Percentiles rank a stretch among this genome's conserved stretches.
phyloP scores from a whole-genome alignment of 1,140 invertebrate genomes.

The Bombus waltoni region DNA sequence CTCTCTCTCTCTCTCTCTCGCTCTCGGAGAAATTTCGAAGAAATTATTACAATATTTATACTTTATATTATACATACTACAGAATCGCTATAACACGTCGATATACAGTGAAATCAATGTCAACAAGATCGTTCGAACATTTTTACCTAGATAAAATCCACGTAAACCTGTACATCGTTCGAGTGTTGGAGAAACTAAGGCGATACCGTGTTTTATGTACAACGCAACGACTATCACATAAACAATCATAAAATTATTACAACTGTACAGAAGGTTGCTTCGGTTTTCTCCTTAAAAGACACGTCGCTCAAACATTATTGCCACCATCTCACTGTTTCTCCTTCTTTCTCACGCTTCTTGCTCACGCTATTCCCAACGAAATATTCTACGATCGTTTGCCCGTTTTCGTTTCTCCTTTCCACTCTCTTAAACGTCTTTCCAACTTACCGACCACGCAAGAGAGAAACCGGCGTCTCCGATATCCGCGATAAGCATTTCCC shows the following conservation, averaged over 20 bases:
- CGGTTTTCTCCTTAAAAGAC: constrained; percentile 11
- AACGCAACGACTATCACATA: constrained; percentile 5
- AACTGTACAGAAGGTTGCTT: constrained; percentile 28
- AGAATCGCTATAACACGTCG: constrained; percentile 12
- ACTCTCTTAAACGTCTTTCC: background rate
- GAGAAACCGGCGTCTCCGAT: constrained; percentile 5
- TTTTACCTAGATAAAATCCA: background rate
- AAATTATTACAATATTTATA: constrained; percentile 23
- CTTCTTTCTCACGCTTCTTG: background rate
- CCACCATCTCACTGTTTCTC: background rate
- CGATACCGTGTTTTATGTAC: constrained; percentile 18
- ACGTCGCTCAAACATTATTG: background rate
- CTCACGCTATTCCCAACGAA: background rate
- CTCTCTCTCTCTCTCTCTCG: background rate
- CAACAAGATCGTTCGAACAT: background rate
- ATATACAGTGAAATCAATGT: constrained; percentile 17
- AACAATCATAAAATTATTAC: constrained; percentile 22
- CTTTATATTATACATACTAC: constrained; percentile 9
- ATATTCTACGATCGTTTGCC: background rate
- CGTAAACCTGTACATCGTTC: constrained; percentile 17
- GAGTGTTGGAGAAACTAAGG: background rate
- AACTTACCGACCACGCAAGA: background rate
- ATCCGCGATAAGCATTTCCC: background rate
- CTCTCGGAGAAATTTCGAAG: background rate
- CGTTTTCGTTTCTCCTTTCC: background rate